phyloP scores from a whole-genome alignment of 2,888 invertebrate genomes.

The Diachrysia chrysitis region DNA sequence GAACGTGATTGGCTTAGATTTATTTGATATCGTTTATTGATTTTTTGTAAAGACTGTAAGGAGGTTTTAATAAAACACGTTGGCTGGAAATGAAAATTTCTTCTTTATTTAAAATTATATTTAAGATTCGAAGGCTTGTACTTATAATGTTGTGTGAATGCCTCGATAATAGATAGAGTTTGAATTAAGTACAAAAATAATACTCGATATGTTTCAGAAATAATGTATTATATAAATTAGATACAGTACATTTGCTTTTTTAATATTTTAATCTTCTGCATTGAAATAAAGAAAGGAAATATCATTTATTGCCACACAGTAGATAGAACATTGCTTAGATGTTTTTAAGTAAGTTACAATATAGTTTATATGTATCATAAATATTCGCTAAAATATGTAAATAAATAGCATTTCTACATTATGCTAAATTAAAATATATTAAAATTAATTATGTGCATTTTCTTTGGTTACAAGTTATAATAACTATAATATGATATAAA shows the following conservation, averaged over 20 bases:
- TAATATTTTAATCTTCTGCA: no score
- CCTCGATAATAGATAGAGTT: no score
- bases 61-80: background rate
- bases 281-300: no score
- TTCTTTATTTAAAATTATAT: background rate
- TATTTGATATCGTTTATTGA: background rate
- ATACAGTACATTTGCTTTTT: no score
- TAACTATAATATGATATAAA: background rate
- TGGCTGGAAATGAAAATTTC: background rate
- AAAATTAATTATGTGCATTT: background rate
- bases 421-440: background rate
- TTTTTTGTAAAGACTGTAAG: no score
- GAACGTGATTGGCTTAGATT: background rate
- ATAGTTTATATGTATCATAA: no score
- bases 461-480: constrained; percentile 1
- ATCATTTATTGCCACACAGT: no score
- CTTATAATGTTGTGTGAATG: no score
- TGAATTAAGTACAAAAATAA: background rate
- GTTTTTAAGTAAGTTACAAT: no score
- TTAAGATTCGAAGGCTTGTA: background rate
- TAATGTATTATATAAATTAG: no score
- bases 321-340: no score
- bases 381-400: background rate
- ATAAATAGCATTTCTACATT: background rate
- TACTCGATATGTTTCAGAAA: background rate